phyloP scores from a whole-genome alignment of 2,888 invertebrate genomes.

The Trachelus stipa region DNA sequence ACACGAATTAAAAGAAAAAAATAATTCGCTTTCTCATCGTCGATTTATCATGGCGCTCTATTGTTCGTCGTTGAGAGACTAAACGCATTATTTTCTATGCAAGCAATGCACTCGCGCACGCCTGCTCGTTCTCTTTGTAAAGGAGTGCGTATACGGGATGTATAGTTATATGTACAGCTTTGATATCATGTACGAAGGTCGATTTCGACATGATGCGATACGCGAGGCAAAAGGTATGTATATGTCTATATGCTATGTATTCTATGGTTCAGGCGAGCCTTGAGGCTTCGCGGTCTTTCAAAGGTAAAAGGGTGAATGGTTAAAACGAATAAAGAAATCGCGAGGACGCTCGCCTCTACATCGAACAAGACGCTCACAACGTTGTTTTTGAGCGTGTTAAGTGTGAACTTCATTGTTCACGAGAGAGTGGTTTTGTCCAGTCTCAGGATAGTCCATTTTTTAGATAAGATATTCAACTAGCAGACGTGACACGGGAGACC shows the following conservation, averaged over 20 bases:
- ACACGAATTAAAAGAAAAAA: not conserved
- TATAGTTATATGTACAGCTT: not conserved
- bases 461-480: constrained; percentile 54
- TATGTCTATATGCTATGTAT: not conserved
- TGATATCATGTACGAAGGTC: not conserved
- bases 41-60: not conserved
- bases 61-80: not conserved
- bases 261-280: not conserved
- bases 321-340: not conserved
- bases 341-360: not conserved
- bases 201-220: not conserved
- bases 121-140: not conserved
- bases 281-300: not conserved
- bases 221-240: not conserved
- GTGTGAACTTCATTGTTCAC: not conserved
- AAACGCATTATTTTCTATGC: not conserved
- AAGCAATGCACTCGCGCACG: not conserved
- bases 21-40: not conserved
- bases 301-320: not conserved
- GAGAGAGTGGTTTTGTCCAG: not conserved
- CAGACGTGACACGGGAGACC: constrained; percentile 54
- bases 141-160: not conserved
- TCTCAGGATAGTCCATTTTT: not conserved
- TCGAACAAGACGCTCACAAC: not conserved
- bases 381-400: not conserved